These are phyloP conservation scores for Calcarius lapponicus DNA, from an alignment of 2,797 vertebrate genomes.

Conservation along the genomic window DNA sequence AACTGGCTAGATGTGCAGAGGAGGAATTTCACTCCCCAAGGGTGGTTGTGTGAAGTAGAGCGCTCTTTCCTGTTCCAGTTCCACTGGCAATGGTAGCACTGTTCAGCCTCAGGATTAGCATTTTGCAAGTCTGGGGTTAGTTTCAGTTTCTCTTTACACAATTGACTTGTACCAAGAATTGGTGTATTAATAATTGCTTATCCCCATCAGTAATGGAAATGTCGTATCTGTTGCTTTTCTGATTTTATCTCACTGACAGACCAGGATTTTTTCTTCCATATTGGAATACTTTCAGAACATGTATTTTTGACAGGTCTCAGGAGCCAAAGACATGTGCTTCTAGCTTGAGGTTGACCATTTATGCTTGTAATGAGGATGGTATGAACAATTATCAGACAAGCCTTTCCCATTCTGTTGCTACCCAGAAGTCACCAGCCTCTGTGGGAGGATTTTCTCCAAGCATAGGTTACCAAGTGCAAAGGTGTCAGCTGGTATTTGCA, in stretches of 20 bases:
- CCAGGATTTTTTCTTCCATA: not conserved
- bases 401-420: not conserved
- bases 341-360: not conserved
- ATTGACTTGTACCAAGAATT: not conserved
- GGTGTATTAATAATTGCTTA: not conserved
- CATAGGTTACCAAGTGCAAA: not conserved
- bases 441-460: not conserved
- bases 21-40: not conserved
- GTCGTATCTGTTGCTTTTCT: fast-evolving
- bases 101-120: not conserved
- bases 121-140: not conserved
- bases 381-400: not conserved
- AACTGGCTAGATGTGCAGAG: not conserved
- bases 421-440: not conserved
- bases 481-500: not conserved
- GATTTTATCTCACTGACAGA: not conserved
- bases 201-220: not conserved
- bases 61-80: not conserved
- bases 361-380: not conserved
- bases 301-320: not conserved
- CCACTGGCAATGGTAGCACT: not conserved
- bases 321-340: not conserved
- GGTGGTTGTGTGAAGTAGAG: not conserved
- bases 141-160: not conserved
- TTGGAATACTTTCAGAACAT: not conserved